Evolutionary conservation across 1,140 invertebrate species (phyloP).

Genomic region (Zophobas atratus): DNA sequence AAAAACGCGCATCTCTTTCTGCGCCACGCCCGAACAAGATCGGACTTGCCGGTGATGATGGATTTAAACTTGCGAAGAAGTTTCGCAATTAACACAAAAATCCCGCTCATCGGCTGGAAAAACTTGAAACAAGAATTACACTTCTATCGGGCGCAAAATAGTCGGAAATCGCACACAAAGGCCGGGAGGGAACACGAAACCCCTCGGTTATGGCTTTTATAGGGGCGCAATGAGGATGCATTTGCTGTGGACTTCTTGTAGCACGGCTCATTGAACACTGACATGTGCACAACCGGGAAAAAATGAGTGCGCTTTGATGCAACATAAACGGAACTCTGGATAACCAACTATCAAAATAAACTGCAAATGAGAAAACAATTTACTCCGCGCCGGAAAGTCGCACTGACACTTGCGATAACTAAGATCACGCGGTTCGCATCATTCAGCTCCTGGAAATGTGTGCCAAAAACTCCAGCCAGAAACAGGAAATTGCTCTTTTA

Average conservation of each 20-base stretch:
- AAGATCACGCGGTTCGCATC: constrained; percentile 6
- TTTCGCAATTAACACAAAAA: constrained; percentile 40
- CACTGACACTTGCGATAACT: constrained; percentile 25
- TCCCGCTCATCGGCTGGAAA: constrained; percentile 6
- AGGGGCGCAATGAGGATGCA: not conserved
- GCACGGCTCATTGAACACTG: constrained; percentile 31
- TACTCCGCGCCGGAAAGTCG: constrained; percentile 6
- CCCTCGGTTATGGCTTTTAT: constrained; percentile 21
- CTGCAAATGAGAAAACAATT: constrained; percentile 45
- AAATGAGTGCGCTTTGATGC: constrained; percentile 30
- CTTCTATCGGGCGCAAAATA: not conserved
- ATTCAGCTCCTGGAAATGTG: too few relatives aligned
- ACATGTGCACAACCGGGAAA: constrained; percentile 22
- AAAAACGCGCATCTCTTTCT: not conserved
- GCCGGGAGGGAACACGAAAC: not conserved
- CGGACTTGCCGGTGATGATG: constrained; percentile 15
- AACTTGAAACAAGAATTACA: constrained; percentile 5
- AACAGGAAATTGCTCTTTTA: too few relatives aligned
- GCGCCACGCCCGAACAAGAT: not conserved
- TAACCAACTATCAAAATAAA: constrained; percentile 43
- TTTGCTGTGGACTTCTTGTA: constrained; percentile 30
- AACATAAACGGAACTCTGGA: constrained; percentile 21
- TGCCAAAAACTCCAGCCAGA: not conserved
- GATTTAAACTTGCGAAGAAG: constrained; percentile 33
- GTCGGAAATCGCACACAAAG: not conserved